phyloP scores from a whole-genome alignment of 1,140 invertebrate genomes.

The Zaprionus davidi region DNA sequence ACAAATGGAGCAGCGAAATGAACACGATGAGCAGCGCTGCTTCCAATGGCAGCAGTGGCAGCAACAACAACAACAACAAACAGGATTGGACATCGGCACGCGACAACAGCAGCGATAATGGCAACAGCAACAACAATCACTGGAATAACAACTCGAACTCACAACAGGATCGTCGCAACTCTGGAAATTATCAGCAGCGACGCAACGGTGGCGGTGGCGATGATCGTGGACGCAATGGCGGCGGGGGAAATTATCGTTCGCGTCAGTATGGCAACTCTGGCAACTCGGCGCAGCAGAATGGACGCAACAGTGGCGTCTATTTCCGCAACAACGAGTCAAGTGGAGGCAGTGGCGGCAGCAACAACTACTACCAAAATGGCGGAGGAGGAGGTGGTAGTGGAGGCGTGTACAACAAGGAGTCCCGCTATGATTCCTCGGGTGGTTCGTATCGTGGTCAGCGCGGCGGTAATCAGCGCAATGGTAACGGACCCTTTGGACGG shows the following conservation, averaged over 20 bases:
- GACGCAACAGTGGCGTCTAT: conserved; percentile 71
- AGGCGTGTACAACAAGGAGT: conserved; percentile 68
- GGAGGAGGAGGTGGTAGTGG: conserved; percentile 43
- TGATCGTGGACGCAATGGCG: conserved; percentile 58
- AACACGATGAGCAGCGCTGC: conserved; percentile 70
- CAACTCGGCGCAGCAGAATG: conserved; percentile 61
- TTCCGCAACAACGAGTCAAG: conserved; percentile 81
- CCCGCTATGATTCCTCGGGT: conserved; percentile 71
- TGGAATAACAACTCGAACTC: conserved; percentile 62
- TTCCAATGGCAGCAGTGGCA: conserved; percentile 59
- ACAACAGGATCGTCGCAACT: conserved; percentile 59
- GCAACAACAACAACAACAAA: conserved; percentile 66
- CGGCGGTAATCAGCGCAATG: conserved; percentile 68
- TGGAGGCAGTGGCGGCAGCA: conserved; percentile 27
- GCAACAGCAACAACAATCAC: conserved; percentile 58
- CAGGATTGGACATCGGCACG: conserved; percentile 73
- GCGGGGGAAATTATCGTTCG: conserved; percentile 63
- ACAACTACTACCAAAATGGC: conserved; percentile 61
- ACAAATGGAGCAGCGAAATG: conserved; percentile 81
- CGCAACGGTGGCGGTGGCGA: conserved; percentile 56
- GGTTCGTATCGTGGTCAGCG: conserved; percentile 69
- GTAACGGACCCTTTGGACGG: conserved; percentile 64
- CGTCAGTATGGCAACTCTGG: conserved; percentile 69
- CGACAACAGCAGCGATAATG: conserved; percentile 56
- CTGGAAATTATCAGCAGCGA: conserved; percentile 38